Evolutionary conservation across 2,113 vertebrate genomes (phyloP), one percentile per base, ranked within the genome.

Genomic region (Corapipo altera): DNA sequence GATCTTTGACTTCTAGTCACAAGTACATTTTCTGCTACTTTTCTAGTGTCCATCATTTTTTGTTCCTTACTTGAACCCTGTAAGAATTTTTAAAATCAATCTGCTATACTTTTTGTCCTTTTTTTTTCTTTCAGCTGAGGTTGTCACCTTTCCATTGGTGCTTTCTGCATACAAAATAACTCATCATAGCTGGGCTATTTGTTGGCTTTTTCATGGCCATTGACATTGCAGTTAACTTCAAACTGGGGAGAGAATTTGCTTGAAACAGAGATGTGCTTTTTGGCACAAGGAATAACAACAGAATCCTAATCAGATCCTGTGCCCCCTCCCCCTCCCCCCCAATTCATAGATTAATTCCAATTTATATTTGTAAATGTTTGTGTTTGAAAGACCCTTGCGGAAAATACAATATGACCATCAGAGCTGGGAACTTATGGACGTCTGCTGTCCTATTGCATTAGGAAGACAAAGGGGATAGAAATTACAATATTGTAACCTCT

Each of bases 311-410:
- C 19, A 51, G 52, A 59, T 6, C 6, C 80, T 74, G 7, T 23
- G 19, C 6, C 8, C 8, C 26, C 6, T n/a, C n/a, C n/a, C n/a
- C 6, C 8, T 7, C 26, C 2, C 39, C 26, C 6, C 2, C 39
- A 49, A 2, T 43, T 28, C 2, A 57, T 7, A 20, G 6, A 46
- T 35, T 67, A 20, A 59, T 33, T 70, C 11, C 30, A 17, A 51
- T 7, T 3, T 39, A 1, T 61, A 41, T 48, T 81, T 86, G 15
- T 15, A 69, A 73, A 54, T 46, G 5, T 51, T 0, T 0, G 12
- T 76, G 8, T 6, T 67, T 52, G 44, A 46, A 88, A 91, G 33
- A 78, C 16, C 26, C 32, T 79, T 75, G 23, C 8, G 35, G 41
- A 27, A 89, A 85, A 79, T 48, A 11, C 12, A 66, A 16, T 7